Conservation (phyloP, 2,113 vertebrate species). For the Cacatua alba region DNA sequence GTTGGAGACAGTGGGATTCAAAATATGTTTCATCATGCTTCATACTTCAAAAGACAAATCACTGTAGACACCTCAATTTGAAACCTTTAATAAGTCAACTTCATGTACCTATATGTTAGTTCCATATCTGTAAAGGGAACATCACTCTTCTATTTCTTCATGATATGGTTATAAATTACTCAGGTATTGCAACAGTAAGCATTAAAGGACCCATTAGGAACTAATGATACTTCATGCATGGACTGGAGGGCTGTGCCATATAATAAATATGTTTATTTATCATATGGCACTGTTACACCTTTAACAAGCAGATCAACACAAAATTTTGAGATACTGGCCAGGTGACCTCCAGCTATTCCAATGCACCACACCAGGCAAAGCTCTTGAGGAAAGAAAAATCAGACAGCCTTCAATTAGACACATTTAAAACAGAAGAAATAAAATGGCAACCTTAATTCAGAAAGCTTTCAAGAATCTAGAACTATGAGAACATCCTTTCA, state of each 20-base stretch:
- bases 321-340: neutral
- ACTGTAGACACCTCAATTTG: neutral
- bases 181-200: neutral
- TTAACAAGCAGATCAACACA: neutral
- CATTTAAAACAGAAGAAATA: neutral
- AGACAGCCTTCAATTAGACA: neutral
- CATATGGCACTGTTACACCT: neutral
- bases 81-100: neutral
- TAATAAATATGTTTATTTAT: neutral
- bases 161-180: neutral
- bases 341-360: neutral
- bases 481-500: neutral
- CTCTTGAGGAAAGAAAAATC: neutral
- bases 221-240: neutral
- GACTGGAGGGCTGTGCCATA: neutral
- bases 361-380: neutral
- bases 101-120: neutral
- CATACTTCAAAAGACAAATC: neutral
- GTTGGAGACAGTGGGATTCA: neutral
- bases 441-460: neutral
- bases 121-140: neutral
- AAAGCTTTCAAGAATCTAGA: neutral
- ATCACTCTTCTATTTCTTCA: neutral
- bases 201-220: neutral
- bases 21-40: neutral